These are phyloP conservation scores for Micronycteris hirsuta DNA, from an alignment of 2,113 vertebrate species.

Conservation along the genomic window DNA sequence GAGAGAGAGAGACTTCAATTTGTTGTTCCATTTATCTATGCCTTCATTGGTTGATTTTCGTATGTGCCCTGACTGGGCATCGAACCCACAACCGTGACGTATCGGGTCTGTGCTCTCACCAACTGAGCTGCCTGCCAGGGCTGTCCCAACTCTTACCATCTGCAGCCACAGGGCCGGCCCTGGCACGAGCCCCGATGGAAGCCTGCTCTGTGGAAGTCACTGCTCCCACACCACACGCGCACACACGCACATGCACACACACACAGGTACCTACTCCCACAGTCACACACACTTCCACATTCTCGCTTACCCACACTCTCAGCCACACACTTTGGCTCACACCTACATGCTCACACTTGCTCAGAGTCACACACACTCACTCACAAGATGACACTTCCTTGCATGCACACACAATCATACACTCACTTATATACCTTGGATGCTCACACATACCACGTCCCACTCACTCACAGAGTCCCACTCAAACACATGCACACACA, in stretches of 20 bases:
- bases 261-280: too few species aligned
- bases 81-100: too few species aligned
- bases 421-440: neutral
- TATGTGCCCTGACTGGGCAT: too few species aligned
- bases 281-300: neutral
- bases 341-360: neutral
- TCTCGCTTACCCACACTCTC: neutral
- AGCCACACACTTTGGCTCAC: neutral
- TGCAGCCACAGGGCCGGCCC: fast-evolving
- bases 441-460: neutral
- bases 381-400: neutral
- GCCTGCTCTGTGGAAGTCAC: neutral
- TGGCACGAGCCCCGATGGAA: fast-evolving
- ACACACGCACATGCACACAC: too few species aligned
- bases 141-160: neutral
- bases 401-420: neutral
- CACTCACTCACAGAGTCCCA: neutral
- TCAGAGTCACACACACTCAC: neutral
- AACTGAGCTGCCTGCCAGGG: too few species aligned
- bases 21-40: too few species aligned
- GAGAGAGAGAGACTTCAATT: too few species aligned
- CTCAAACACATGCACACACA: neutral
- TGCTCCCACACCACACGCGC: neutral
- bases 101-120: too few species aligned
- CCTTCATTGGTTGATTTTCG: too few species aligned